Percentiles rank a stretch among this genome's conserved stretches.
Evolutionary conservation across 35 echinoderm and acorn worm species (phyloP).

Genomic region (Ophiothrix spiculata): DNA sequence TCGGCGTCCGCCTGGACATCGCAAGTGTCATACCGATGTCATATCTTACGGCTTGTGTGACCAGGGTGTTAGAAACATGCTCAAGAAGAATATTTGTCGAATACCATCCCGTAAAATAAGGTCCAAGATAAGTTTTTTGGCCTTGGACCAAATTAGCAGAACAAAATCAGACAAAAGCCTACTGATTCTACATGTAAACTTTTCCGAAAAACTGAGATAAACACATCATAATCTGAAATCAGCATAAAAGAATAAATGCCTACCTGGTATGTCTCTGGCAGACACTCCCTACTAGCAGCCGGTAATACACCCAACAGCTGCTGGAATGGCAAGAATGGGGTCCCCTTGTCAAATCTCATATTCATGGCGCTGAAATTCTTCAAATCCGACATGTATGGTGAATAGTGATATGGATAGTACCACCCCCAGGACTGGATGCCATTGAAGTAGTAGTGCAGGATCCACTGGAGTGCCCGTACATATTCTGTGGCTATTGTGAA

Average conservation of each 20-base stretch:
- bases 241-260: not conserved
- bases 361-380: slow-evolving; percentile 56
- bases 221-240: too few relatives aligned
- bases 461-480: slow-evolving; percentile 80
- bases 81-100: too few relatives aligned
- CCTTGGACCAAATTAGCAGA: too few relatives aligned
- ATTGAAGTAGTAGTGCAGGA: slow-evolving; percentile 97
- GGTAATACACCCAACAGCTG: slow-evolving; percentile 89
- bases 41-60: too few relatives aligned
- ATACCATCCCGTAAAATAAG: too few relatives aligned
- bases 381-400: slow-evolving; percentile 96
- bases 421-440: slow-evolving; percentile 94
- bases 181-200: too few relatives aligned
- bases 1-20: too few relatives aligned
- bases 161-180: too few relatives aligned
- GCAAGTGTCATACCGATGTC: too few relatives aligned
- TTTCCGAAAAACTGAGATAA: too few relatives aligned
- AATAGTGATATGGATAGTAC: slow-evolving; percentile 98
- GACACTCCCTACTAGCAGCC: slow-evolving; percentile 88
- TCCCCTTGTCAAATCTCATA: slow-evolving; percentile 58
- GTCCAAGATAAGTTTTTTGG: too few relatives aligned
- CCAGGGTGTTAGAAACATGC: too few relatives aligned
- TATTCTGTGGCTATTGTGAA: not conserved
- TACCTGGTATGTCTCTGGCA: slow-evolving; percentile 83
- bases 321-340: slow-evolving; percentile 93